These are phyloP conservation scores for Drosophila anomelani DNA, from an alignment of 2,888 invertebrate species.

Conservation along the genomic window DNA sequence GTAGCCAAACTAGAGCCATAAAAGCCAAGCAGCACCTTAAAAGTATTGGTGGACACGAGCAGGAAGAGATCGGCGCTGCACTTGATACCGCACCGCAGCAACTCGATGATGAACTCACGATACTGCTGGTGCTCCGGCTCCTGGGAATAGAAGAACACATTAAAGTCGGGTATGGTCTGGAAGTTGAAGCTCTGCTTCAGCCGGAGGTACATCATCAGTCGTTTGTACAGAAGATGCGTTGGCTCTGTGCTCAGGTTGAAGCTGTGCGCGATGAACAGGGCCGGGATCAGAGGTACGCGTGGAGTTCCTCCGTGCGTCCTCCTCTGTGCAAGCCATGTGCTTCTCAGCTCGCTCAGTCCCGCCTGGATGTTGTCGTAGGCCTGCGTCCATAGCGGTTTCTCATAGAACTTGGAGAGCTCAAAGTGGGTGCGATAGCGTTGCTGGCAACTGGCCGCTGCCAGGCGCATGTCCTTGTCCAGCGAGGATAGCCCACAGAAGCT, in stretches of 20 bases:
- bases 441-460: slow-evolving; percentile 90
- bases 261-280: slow-evolving; percentile 82
- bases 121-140: slow-evolving; percentile 89
- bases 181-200: slow-evolving; percentile 92
- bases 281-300: slow-evolving; percentile 82
- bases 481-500: slow-evolving; percentile 90
- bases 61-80: slow-evolving; percentile 90
- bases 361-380: slow-evolving; percentile 83
- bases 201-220: slow-evolving; percentile 91
- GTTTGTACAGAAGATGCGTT: slow-evolving; percentile 90
- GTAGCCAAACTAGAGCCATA: slow-evolving; percentile 88
- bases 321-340: slow-evolving; percentile 82
- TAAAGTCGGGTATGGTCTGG: slow-evolving; percentile 93
- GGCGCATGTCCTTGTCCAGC: slow-evolving; percentile 88
- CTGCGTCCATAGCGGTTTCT: slow-evolving; percentile 83
- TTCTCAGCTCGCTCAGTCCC: slow-evolving; percentile 78
- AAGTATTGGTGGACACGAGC: slow-evolving; percentile 89
- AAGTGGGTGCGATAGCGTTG: slow-evolving; percentile 90
- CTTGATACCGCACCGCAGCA: slow-evolving; percentile 91
- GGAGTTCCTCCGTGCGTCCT: slow-evolving; percentile 82
- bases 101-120: slow-evolving; percentile 91
- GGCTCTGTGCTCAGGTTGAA: slow-evolving; percentile 90
- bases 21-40: slow-evolving; percentile 91
- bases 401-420: slow-evolving; percentile 87
- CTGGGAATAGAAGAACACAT: slow-evolving; percentile 92